Percentiles rank a stretch among this genome's conserved stretches.
Conservation (phyloP, 2,888 invertebrate genomes). For the Camponotus fellah region DNA sequence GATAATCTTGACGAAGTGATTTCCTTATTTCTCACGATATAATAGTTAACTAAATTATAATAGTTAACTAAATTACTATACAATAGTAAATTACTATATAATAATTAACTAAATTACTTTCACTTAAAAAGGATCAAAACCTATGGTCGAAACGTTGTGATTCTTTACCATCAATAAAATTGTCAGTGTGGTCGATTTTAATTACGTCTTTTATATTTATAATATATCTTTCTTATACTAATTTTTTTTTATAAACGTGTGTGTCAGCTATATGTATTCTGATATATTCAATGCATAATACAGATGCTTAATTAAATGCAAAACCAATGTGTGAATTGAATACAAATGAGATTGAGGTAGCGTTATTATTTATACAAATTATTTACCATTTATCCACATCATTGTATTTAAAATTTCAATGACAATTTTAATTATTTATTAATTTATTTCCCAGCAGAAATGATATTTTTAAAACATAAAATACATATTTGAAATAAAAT, state of each 20-base stretch:
- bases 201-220: too few species aligned
- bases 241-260: constrained; percentile 54
- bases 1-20: too few species aligned
- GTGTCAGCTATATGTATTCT: constrained; percentile 56
- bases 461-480: background rate
- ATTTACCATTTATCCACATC: constrained; percentile 1
- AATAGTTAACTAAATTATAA: too few species aligned
- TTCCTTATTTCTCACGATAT: too few species aligned
- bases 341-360: constrained; percentile 65
- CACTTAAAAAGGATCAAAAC: too few species aligned
- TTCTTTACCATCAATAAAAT: too few species aligned
- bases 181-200: too few species aligned
- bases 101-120: too few species aligned
- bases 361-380: constrained; percentile 57
- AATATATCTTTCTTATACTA: constrained; percentile 58
- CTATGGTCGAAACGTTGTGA: too few species aligned
- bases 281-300: constrained; percentile 72
- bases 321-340: constrained; percentile 62
- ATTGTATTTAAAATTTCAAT: constrained; percentile 1
- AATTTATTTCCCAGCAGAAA: background rate
- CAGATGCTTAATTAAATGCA: constrained; percentile 72
- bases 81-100: too few species aligned
- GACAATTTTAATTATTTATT: background rate
- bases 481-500: background rate
- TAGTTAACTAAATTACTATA: too few species aligned